Evolutionary conservation across 2,888 invertebrate species (phyloP), one percentile per base, ranked within the genome.

Genomic region (Amphipyra berbera): DNA sequence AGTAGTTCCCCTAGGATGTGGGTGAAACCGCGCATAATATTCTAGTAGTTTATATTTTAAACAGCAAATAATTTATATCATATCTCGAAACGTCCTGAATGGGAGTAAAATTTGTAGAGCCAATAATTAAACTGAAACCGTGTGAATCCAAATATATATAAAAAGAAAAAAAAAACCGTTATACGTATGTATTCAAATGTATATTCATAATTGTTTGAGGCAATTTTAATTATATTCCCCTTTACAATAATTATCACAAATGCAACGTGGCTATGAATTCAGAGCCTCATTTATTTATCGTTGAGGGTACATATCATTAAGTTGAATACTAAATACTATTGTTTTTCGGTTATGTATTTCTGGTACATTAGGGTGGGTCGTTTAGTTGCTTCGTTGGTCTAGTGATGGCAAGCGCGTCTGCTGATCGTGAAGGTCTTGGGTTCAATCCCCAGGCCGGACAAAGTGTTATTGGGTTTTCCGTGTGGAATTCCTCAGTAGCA

Each of bases 231-330:
- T 73, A 81, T 84, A 81, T 82, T 38, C 79, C 86, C 87, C 86
- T 90, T 90, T 83, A 81, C 77, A 76, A 82, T 77, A 76, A 82
- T 85, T 82, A 88, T 83, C 84, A 84, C 83, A 85, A 84, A 90
- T 89, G 90, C 88, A 90, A 84, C 87, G 78, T 79, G 72, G 90
- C 90, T 91, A 92, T 91, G 88, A 82, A 94, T 93, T 91, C 92
- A 88, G 79, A 78, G 87, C 83, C 87, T 89, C 90, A 90, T 92
- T 92, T 91, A 91, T 86, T 80, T 88, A 57, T 21, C 89, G 88
- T 73, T 78, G 63, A 86, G 93, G 93, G 94, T 93, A 86, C 94
- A 93, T 94, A 88, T 90, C 85, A 93, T 93, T 93, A 91, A 76
- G 69, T 74, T 35, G 50, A 55, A 57, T 68, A 57, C 52, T 79